A percentile compares a stretch with the other conserved stretches of the same genome.
These are phyloP conservation scores for Galaxias olidus DNA, from an alignment of 2,797 vertebrate genomes.

Conservation along the genomic window DNA sequence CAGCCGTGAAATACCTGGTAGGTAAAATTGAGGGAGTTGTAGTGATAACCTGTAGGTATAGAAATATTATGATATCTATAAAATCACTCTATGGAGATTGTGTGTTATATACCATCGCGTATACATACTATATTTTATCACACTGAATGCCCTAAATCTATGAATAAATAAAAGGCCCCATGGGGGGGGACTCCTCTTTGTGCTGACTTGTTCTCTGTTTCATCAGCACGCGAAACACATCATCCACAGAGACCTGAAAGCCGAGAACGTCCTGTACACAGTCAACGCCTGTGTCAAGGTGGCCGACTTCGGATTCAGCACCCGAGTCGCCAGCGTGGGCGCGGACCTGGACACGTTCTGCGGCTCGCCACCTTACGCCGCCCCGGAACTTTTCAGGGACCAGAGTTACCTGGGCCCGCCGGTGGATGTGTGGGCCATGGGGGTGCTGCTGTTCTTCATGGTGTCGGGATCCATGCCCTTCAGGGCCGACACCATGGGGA, in stretches of 20 bases:
- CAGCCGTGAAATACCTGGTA: conserved; percentile 94
- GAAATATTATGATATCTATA: too few relatives aligned
- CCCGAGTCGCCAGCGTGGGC: conserved; percentile 72
- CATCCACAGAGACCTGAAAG: conserved; percentile 94
- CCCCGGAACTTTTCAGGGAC: conserved; percentile 91
- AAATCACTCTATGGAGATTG: too few relatives aligned
- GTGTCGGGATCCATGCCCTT: conserved; percentile 89
- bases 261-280: conserved; percentile 91
- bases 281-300: conserved; percentile 87
- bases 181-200: too few relatives aligned
- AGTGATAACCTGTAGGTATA: background rate
- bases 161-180: too few relatives aligned
- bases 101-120: too few relatives aligned
- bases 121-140: background rate
- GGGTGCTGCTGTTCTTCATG: conserved; percentile 93
- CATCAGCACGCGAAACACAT: conserved; percentile 87
- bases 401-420: conserved; percentile 85
- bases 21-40: conserved; percentile 47
- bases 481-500: conserved; percentile 89
- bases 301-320: conserved; percentile 96
- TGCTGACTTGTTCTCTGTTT: conserved; percentile 18
- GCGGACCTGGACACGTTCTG: conserved; percentile 90
- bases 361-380: conserved; percentile 92
- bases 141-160: background rate
- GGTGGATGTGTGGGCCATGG: conserved; percentile 94